Percentiles rank a stretch among this genome's conserved stretches.
Evolutionary conservation across 1,140 invertebrate species (phyloP).

Genomic region (Gryllus bimaculatus): DNA sequence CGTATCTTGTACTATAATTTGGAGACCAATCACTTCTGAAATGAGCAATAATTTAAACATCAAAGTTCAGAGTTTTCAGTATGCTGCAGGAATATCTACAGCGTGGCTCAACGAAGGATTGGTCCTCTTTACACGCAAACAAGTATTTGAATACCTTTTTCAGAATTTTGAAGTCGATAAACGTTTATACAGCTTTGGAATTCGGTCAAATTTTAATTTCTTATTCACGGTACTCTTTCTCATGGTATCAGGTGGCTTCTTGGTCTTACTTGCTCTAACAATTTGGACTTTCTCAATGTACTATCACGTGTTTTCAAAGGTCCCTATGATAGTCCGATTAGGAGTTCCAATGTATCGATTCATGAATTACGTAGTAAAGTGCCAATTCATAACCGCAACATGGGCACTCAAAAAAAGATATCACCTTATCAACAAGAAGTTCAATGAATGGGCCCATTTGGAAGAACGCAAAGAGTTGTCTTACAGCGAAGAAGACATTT

Average conservation of each 20-base stretch:
- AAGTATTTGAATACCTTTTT: background rate
- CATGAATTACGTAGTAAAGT: background rate
- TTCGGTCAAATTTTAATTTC: too few relatives aligned
- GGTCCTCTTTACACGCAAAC: background rate
- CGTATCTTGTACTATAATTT: too few relatives aligned
- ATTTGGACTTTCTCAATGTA: background rate
- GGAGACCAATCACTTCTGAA: too few relatives aligned
- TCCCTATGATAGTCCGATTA: background rate
- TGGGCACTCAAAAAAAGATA: background rate
- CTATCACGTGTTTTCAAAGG: background rate
- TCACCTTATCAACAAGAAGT: background rate
- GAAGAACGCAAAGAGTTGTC: too few relatives aligned
- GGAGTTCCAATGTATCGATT: background rate
- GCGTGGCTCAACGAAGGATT: background rate
- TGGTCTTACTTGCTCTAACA: background rate
- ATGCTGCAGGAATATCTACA: background rate
- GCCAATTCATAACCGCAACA: background rate
- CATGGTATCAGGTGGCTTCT: background rate
- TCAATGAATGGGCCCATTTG: background rate
- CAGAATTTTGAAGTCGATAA: background rate
- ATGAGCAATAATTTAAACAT: too few relatives aligned
- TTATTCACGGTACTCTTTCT: background rate
- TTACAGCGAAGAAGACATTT: too few relatives aligned
- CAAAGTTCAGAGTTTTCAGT: background rate
- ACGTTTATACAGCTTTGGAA: background rate